Conservation (phyloP, 2,888 invertebrate species). For the Incurvaria masculella region DNA sequence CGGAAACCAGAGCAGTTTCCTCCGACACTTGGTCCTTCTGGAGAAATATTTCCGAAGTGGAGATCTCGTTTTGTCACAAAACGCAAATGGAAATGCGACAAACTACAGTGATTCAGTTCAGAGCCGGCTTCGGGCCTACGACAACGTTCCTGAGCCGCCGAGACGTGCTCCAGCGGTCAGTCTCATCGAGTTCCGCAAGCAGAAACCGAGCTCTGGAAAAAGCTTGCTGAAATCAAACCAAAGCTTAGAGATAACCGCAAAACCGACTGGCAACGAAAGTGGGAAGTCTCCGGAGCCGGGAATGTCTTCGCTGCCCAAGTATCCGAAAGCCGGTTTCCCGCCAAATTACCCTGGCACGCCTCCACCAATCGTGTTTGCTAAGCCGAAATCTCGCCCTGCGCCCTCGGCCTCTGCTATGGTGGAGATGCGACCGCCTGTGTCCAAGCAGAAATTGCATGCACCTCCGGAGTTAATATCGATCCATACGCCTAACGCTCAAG, state of each 20-base stretch:
- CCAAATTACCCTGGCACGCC: conserved; percentile 12
- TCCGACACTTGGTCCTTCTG: conserved; percentile 74
- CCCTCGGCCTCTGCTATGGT: conserved; percentile 4
- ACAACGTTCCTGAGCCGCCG: conserved; percentile 48
- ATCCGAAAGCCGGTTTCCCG: no score
- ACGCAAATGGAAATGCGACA: conserved; percentile 69
- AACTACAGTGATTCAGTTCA: conserved; percentile 80
- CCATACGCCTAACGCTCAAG: conserved; percentile 46
- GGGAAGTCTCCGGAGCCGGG: conserved; percentile 19
- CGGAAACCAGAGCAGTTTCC: conserved; percentile 82
- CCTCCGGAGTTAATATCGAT: conserved; percentile 60
- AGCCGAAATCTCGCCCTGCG: conserved; percentile 5
- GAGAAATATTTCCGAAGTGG: conserved; percentile 84
- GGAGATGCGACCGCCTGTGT: conserved; percentile 16
- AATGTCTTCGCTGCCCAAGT: neutral
- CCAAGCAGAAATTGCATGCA: conserved; percentile 34
- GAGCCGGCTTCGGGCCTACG: conserved; percentile 73
- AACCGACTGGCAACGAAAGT: neutral
- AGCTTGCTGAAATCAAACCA: conserved; percentile 44
- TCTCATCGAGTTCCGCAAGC: conserved; percentile 41
- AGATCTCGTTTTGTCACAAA: conserved; percentile 69
- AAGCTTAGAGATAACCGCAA: conserved; percentile 17
- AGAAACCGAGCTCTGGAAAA: conserved; percentile 37
- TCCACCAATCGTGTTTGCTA: conserved; percentile 4
- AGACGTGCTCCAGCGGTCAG: conserved; percentile 30